Percentiles rank a stretch among this genome's conserved stretches.
phyloP scores from a whole-genome alignment of 2,113 vertebrate species.

The Oreochromis niloticus region DNA sequence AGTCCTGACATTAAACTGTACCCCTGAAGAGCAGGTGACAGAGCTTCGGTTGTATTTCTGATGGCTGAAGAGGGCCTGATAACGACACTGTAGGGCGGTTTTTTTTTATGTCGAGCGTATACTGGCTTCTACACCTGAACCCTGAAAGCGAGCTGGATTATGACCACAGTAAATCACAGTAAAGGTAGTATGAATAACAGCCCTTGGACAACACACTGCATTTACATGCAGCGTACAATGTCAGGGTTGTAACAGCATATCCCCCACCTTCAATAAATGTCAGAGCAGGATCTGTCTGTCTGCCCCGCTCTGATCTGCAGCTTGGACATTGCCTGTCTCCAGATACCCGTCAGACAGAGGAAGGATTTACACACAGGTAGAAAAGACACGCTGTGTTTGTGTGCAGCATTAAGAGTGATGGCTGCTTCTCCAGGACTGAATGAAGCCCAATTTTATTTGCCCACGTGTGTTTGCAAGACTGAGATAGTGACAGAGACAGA shows the following conservation, averaged over 20 bases:
- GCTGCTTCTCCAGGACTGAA: conserved; percentile 8
- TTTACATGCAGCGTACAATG: not conserved
- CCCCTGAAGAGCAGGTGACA: not conserved
- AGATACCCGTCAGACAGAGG: conserved; percentile 10
- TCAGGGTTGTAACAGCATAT: not conserved
- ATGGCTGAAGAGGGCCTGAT: not conserved
- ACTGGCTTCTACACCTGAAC: not conserved
- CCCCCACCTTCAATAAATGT: not conserved
- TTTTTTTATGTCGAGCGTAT: not conserved
- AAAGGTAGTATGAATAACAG: not conserved
- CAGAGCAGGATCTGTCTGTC: conserved; percentile 7
- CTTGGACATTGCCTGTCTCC: conserved; percentile 8
- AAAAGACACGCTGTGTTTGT: conserved; percentile 3
- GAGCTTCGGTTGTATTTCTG: not conserved
- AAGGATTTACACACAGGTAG: conserved; percentile 34
- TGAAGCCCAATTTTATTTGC: conserved; percentile 17
- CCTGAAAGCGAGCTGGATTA: not conserved
- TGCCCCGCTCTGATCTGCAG: conserved; percentile 11
- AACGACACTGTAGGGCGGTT: not conserved
- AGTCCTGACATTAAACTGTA: conserved; percentile 25
- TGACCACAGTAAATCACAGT: not conserved
- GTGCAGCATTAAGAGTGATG: conserved; percentile 11
- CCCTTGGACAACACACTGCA: not conserved
- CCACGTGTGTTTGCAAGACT: not conserved
- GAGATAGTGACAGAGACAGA: conserved; percentile 17